Evolutionary conservation across 2,113 vertebrate species (phyloP), one percentile per base, ranked within the genome.

Genomic region (Meleagris gallopavo): DNA sequence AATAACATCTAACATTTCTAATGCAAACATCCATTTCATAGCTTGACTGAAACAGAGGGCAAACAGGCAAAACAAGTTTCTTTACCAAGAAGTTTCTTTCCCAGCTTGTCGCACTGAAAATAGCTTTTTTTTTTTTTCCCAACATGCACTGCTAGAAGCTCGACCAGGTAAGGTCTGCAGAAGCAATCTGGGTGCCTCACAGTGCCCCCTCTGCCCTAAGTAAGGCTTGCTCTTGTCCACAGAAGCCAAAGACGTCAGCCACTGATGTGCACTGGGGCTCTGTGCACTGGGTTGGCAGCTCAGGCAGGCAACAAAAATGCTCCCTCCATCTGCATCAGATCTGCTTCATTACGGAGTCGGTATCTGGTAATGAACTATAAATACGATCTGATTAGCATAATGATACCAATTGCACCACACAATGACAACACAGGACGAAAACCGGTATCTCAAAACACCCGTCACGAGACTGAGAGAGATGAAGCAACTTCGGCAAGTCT

Each of bases 131-230:
- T 88, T 72, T 34, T n/a, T n/a, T n/a, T n/a, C n/a, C n/a, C 52
- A 52, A 2, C 1, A 1, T 3, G 21, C 2, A 2, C 5, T 66
- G 34, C 6, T 6, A 6, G 88, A 76, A 83, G 22, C 54, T 27
- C 22, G 3, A 70, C 17, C 2, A 11, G 55, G 40, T 61, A n/a
- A 13, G 22, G 48, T 58, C 19, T 6, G 5, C 64, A 86, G 79
- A 40, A 79, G 36, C 0, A 0, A 12, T 7, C 4, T 0, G 1
- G 45, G 65, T 64, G n/a, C 36, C 18, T 25, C 54, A 52, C 9
- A 69, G 67, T 15, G n/a, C 21, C 6, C 6, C 29, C 24, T 11
- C 13, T 41, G 5, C 41, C 93, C 65, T 70, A 78, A 10, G 25
- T 17, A 41, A 73, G 13, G 25, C 27, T 25, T 32, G 65, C 30